phyloP scores from a whole-genome alignment of 2,113 vertebrate species.

The Pseudonaja textilis region DNA sequence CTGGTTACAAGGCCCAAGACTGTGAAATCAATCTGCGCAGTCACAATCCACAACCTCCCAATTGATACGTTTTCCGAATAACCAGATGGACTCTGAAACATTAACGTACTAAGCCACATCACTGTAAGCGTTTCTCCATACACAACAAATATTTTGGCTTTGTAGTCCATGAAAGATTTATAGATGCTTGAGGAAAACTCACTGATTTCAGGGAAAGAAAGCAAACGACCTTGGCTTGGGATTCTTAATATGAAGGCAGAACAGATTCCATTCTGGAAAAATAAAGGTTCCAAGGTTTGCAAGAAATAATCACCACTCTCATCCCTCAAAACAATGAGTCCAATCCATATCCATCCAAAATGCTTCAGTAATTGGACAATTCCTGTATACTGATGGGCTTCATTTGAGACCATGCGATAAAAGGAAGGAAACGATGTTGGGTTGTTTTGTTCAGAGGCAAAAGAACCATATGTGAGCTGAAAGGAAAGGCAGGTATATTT shows the following conservation, averaged over 20 bases:
- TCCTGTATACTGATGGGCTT: not conserved
- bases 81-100: not conserved
- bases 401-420: constrained; percentile 1
- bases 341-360: not conserved
- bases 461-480: constrained; percentile 1
- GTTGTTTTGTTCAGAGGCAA: not conserved
- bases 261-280: not conserved
- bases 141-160: not conserved
- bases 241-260: not conserved
- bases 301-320: constrained; percentile 2
- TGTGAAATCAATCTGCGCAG: not conserved
- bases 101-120: not conserved
- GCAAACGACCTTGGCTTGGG: not conserved
- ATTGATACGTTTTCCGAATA: rapidly evolving
- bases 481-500: not conserved
- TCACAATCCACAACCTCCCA: constrained; percentile 5
- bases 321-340: not conserved
- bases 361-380: not conserved
- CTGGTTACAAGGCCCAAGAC: not conserved
- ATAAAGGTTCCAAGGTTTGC: not conserved
- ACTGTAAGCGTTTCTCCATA: not conserved
- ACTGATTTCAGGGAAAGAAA: not conserved
- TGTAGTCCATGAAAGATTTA: not conserved
- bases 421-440: not conserved
- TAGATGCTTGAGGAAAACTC: not conserved